Conservation (phyloP, 2,113 vertebrate genomes). For the Mormoops blainvillei region DNA sequence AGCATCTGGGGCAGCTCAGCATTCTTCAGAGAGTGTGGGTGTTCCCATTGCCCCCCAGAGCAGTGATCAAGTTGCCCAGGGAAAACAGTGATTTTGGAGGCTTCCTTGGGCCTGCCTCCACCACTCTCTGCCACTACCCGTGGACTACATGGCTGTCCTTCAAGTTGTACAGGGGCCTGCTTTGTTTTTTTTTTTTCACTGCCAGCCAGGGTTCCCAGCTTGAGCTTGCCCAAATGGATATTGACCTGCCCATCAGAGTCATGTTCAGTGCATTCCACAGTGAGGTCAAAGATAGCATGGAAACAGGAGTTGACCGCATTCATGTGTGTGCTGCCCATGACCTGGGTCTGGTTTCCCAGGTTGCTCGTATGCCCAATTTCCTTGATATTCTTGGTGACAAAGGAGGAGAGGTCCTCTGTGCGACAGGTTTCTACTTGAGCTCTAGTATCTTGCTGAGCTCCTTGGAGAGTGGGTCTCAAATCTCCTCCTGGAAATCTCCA, state of each 20-base stretch:
- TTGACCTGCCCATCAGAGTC: conserved; percentile 89
- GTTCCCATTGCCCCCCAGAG: conserved; percentile 88
- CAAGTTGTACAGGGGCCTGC: conserved; percentile 72
- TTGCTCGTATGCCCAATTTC: conserved; percentile 94
- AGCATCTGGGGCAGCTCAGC: conserved; percentile 93
- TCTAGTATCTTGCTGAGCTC: conserved; percentile 90
- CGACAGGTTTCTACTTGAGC: conserved; percentile 90
- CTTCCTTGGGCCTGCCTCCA: conserved; percentile 88
- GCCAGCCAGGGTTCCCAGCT: conserved; percentile 92
- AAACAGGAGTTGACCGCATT: conserved; percentile 92
- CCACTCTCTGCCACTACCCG: not conserved
- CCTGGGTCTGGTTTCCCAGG: conserved; percentile 88
- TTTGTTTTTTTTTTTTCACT: conserved; percentile 92
- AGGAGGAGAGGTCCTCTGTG: conserved; percentile 91
- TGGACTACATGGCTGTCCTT: not conserved
- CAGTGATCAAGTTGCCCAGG: conserved; percentile 91
- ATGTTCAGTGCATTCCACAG: conserved; percentile 88
- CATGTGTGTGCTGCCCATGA: conserved; percentile 92
- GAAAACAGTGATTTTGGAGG: conserved; percentile 93
- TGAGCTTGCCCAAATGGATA: conserved; percentile 93
- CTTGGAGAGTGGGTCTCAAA: conserved; percentile 91
- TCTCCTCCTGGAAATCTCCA: conserved; percentile 96
- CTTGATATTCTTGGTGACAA: conserved; percentile 91
- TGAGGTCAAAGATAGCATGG: conserved; percentile 91
- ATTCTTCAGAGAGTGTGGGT: conserved; percentile 90